phyloP scores from a whole-genome alignment of 2,888 invertebrate species.

The Eurytoma californica region DNA sequence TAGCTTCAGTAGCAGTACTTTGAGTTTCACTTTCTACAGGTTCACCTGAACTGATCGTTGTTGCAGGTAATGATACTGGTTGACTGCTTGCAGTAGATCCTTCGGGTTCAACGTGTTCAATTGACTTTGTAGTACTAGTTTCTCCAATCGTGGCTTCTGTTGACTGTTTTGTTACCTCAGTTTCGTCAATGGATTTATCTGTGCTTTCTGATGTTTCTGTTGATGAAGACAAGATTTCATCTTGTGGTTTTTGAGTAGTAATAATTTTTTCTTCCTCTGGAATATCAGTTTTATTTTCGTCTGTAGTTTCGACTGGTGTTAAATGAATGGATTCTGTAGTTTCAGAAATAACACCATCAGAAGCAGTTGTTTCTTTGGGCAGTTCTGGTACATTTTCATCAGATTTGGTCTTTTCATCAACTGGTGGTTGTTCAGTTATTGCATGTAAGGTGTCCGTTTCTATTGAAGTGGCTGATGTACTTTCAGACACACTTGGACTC shows the following conservation, averaged over 20 bases:
- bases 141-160: not conserved
- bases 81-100: constrained; percentile 39
- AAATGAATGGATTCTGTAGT: constrained; percentile 54
- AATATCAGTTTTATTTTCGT: constrained; percentile 40
- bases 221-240: constrained; percentile 46
- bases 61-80: not conserved
- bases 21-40: constrained; percentile 49
- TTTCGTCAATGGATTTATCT: constrained; percentile 18
- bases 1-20: constrained; percentile 8
- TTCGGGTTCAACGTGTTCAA: not conserved
- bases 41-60: not conserved
- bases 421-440: constrained; percentile 30
- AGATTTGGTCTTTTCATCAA: constrained; percentile 6
- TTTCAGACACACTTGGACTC: constrained; percentile 54
- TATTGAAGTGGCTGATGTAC: constrained; percentile 31
- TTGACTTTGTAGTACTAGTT: constrained; percentile 1
- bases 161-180: not conserved
- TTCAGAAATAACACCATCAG: constrained; percentile 51
- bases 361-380: constrained; percentile 28
- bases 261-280: constrained; percentile 27
- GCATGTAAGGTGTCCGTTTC: constrained; percentile 31
- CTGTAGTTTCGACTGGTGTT: constrained; percentile 39
- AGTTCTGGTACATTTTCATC: constrained; percentile 33
- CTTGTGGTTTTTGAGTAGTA: constrained; percentile 35
- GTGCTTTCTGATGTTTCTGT: constrained; percentile 52